Percentiles rank a stretch among this genome's conserved stretches.
These are phyloP conservation scores for Dufourea novaeangliae DNA, from an alignment of 1,140 invertebrate genomes.

Conservation along the genomic window DNA sequence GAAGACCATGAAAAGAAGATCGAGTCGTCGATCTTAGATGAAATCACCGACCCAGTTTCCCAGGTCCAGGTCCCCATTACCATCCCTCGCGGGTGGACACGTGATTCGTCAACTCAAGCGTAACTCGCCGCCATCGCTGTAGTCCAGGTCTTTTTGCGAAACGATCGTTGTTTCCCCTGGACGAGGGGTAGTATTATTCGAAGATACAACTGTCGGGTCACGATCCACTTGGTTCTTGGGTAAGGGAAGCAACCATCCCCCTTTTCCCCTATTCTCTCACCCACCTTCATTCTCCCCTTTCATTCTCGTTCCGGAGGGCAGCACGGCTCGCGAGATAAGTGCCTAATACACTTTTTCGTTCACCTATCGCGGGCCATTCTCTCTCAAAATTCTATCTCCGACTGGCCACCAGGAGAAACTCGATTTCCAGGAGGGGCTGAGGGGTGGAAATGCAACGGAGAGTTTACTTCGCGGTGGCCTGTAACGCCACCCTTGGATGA, in stretches of 20 bases:
- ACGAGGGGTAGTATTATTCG: not conserved
- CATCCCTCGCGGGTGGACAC: too few species aligned
- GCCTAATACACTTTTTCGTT: conserved; percentile 27
- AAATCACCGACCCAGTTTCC: too few species aligned
- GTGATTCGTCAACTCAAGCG: not conserved
- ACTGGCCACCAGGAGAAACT: conserved; percentile 30
- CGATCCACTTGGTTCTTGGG: not conserved
- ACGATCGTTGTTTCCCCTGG: conserved; percentile 5
- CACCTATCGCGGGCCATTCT: too few species aligned
- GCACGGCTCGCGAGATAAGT: conserved; percentile 17
- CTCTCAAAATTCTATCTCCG: conserved; percentile 30
- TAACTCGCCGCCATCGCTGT: not conserved
- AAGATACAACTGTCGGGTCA: conserved; percentile 2
- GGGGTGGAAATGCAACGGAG: too few species aligned
- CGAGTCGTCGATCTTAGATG: too few species aligned
- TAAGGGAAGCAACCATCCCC: not conserved
- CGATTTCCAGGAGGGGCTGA: too few species aligned
- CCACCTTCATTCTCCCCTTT: not conserved
- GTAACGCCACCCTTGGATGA: too few species aligned
- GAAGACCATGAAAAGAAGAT: too few species aligned
- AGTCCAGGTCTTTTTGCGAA: not conserved
- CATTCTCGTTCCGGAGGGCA: not conserved
- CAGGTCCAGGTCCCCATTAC: too few species aligned
- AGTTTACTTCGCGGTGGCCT: too few species aligned
- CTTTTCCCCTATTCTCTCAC: not conserved